These are phyloP conservation scores for Mya arenaria DNA, from an alignment of 1,140 invertebrate genomes.

Conservation along the genomic window DNA sequence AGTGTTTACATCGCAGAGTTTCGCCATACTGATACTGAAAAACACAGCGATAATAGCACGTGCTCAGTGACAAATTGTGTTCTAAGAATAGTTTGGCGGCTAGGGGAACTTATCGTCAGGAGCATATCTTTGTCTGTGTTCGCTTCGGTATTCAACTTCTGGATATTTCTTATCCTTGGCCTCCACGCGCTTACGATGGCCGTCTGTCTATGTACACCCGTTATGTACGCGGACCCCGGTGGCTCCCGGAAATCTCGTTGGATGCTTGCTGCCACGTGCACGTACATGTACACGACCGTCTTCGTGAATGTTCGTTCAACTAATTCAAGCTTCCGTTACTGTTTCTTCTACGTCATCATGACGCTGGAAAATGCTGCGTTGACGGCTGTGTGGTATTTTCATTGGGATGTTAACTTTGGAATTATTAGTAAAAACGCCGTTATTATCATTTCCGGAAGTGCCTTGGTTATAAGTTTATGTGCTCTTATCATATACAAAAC, in stretches of 20 bases:
- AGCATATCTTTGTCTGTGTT: constrained; percentile 92
- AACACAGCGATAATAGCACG: constrained; percentile 90
- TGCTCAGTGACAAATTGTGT: constrained; percentile 95
- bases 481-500: constrained; percentile 94
- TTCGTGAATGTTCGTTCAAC: constrained; percentile 93
- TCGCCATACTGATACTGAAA: constrained; percentile 88
- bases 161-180: constrained; percentile 90
- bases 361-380: constrained; percentile 91
- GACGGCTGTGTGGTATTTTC: constrained; percentile 78
- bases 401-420: constrained; percentile 9
- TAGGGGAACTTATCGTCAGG: constrained; percentile 92
- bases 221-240: constrained; percentile 90
- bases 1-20: constrained; percentile 96
- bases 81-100: constrained; percentile 87
- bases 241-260: constrained; percentile 83
- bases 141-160: constrained; percentile 91
- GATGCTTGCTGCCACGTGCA: constrained; percentile 88
- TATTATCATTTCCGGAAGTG: constrained; percentile 84
- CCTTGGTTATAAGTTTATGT: constrained; percentile 90
- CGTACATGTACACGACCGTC: constrained; percentile 94
- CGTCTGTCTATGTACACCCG: constrained; percentile 92
- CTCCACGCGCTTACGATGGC: constrained; percentile 93
- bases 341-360: constrained; percentile 95
- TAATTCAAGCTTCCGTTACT: constrained; percentile 90
- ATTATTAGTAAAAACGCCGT: constrained; percentile 69